phyloP scores from a whole-genome alignment of 2,797 vertebrate species.

The Xyrichtys novacula region DNA sequence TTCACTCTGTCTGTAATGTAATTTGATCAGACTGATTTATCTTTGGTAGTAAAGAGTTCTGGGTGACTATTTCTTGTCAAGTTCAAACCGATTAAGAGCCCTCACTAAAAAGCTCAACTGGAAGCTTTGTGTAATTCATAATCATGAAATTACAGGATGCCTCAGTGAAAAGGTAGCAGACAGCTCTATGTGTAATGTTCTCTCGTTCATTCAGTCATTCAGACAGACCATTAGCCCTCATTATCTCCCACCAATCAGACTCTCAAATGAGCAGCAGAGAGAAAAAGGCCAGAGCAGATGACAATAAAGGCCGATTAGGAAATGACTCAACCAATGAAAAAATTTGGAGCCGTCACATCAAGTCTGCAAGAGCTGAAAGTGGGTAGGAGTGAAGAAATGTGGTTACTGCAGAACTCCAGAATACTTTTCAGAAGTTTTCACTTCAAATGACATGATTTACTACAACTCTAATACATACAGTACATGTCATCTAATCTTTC shows the following conservation, averaged over 20 bases:
- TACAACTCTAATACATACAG: not conserved
- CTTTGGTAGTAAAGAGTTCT: not conserved
- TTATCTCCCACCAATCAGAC: conserved; percentile 55
- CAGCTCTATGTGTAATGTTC: conserved; percentile 20
- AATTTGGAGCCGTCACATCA: conserved; percentile 30
- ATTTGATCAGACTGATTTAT: not conserved
- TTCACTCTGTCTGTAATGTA: not conserved
- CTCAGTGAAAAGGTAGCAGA: conserved; percentile 27
- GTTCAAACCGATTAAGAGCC: not conserved
- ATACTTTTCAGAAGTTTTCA: not conserved
- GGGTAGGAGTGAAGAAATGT: conserved; percentile 5
- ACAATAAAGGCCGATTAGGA: conserved; percentile 49
- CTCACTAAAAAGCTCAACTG: not conserved
- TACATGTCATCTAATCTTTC: too few species aligned
- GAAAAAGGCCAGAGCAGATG: conserved; percentile 30
- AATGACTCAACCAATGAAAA: conserved; percentile 39
- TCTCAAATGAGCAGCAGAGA: conserved; percentile 46
- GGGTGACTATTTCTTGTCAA: not conserved
- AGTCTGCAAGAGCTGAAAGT: conserved; percentile 17
- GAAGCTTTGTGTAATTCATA: not conserved
- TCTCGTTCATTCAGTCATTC: conserved; percentile 40
- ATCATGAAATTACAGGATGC: conserved; percentile 6
- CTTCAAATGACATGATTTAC: not conserved
- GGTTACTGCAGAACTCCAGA: not conserved
- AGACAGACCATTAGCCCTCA: conserved; percentile 57